Evolutionary conservation across 2,888 invertebrate species (phyloP), one percentile per base, ranked within the genome.

Genomic region (Dynastes grantii): DNA sequence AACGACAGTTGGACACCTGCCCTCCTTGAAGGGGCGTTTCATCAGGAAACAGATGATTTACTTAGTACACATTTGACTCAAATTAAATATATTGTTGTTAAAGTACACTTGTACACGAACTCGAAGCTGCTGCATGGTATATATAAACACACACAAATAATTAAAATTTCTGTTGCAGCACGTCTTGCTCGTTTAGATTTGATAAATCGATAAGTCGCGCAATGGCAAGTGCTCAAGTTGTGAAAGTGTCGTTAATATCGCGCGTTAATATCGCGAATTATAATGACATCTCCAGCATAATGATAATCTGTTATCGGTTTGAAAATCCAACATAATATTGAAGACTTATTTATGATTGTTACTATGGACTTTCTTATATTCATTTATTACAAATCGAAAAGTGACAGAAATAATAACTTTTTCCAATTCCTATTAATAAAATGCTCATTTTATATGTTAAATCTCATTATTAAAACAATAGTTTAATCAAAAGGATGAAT

Each of bases 21-120:
- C 65, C 53, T 61, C 32, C 11, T 45, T 63, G 45, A 71, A 67
- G 77, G 79, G 77, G 75, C 16, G 73, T 45, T 55, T 77, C 58
- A 79, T 79, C 77, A 79, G 79, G 79, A 79, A 79, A 65, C 79
- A 79, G 79, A 79, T 79, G 79, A 79, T 79, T 79, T 79, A 79
- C 77, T 79, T 79, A 79, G 75, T 73, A 77, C 75, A 77, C 58
- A 73, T 58, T 73, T 73, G 58, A 73, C 61, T 73, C 58, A 37
- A 73, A 61, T 73, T 73, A 73, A 58, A 73, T 58, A 29, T 73
- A 58, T 16, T 73, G 58, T 73, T 58, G 58, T 73, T 58, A 40
- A 73, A n/a, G 40, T 22, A 40, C 22, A 22, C 45, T 16, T 40
- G 37, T 73, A 73, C 40, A 40, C 58, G 58, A 9, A 61, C 40